A percentile compares a stretch with the other conserved stretches of the same genome.
Evolutionary conservation across 2,888 invertebrate species (phyloP).

Genomic region (Suillia variegata): DNA sequence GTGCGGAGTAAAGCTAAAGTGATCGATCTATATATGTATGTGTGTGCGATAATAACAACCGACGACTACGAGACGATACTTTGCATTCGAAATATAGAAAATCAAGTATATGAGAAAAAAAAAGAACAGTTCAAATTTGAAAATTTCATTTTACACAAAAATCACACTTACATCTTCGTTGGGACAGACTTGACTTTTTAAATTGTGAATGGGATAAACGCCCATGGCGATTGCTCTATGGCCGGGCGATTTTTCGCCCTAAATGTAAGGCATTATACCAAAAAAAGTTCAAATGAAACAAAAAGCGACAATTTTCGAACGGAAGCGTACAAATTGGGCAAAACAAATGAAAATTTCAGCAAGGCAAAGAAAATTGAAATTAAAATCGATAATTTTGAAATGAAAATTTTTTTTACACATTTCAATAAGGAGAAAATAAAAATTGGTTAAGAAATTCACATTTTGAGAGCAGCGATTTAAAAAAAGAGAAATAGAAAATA

Average conservation of each 20-base stretch:
- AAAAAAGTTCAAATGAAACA: constrained; percentile 1
- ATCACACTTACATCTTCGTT: constrained; percentile 84
- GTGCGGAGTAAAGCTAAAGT: too few species aligned
- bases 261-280: constrained; percentile 16
- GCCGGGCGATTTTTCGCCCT: constrained; percentile 93
- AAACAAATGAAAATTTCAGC: too few species aligned
- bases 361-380: too few species aligned
- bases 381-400: neutral
- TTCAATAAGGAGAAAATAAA: too few species aligned
- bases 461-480: constrained; percentile 2
- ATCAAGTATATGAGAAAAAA: too few species aligned
- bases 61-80: too few species aligned
- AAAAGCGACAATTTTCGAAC: neutral
- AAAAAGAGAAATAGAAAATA: constrained; percentile 9
- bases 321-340: too few species aligned
- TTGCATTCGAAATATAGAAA: too few species aligned
- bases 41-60: too few species aligned
- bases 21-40: too few species aligned
- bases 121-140: neutral
- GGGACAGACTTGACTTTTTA: constrained; percentile 85
- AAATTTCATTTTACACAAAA: neutral
- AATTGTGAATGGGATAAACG: constrained; percentile 85
- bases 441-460: neutral
- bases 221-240: constrained; percentile 90
- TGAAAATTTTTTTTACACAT: too few species aligned